Percentiles rank a stretch among this genome's conserved stretches.
Conservation (phyloP, 2,797 vertebrate species). For the Cichlasoma orientale region DNA sequence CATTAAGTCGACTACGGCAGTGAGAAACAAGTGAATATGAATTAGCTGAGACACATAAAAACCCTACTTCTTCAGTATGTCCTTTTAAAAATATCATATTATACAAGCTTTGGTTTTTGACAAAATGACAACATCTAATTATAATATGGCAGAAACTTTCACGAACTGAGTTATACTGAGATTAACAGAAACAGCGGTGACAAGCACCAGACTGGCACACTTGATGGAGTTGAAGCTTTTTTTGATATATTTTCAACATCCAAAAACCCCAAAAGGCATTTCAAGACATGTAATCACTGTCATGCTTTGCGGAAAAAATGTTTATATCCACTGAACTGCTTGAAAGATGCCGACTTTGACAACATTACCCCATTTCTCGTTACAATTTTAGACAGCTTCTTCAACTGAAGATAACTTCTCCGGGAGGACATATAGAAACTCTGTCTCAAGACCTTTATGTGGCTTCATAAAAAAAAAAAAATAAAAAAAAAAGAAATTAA, state of each 20-base stretch:
- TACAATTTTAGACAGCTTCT: conserved; percentile 40
- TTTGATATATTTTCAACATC: background rate
- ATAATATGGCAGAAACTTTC: conserved; percentile 44
- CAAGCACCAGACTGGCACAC: conserved; percentile 22
- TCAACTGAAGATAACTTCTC: conserved; percentile 22
- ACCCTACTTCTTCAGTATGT: background rate
- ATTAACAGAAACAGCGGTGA: conserved; percentile 35
- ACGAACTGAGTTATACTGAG: conserved; percentile 17
- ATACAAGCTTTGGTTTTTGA: conserved; percentile 29
- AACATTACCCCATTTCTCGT: conserved; percentile 30
- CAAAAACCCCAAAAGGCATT: conserved; percentile 33
- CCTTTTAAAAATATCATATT: conserved; percentile 34
- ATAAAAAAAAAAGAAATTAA: too few species aligned
- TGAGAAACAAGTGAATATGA: background rate
- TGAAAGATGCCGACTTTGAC: conserved; percentile 35
- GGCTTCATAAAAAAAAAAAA: background rate
- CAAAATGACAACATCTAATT: conserved; percentile 57
- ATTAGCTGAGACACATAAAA: conserved; percentile 9
- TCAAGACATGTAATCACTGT: conserved; percentile 62
- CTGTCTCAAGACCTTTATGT: conserved; percentile 20
- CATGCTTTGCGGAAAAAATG: conserved; percentile 36
- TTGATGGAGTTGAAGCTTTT: background rate
- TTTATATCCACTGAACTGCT: conserved; percentile 34
- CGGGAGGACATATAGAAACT: conserved; percentile 9
- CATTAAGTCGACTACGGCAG: background rate